phyloP scores from a whole-genome alignment of 2,888 invertebrate genomes.

The Podotricha telesiphe region DNA sequence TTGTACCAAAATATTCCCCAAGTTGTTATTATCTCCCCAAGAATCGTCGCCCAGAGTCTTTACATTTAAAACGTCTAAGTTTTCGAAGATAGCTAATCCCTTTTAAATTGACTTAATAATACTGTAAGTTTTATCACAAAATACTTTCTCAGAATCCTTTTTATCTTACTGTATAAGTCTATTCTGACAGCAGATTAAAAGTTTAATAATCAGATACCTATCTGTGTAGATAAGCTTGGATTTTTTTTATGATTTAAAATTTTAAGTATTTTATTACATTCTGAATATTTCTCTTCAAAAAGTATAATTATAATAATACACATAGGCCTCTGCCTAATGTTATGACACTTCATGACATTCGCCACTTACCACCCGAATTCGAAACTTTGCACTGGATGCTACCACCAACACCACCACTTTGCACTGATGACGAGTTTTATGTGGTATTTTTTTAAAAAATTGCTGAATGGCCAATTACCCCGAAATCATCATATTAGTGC shows the following conservation, averaged over 20 bases:
- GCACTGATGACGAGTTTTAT: too few relatives aligned
- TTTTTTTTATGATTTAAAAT: not conserved
- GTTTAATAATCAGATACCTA: conserved; percentile 25
- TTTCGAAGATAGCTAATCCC: conserved; percentile 52
- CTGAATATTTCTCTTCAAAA: not conserved
- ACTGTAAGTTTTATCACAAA: conserved; percentile 58
- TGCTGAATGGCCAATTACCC: too few relatives aligned
- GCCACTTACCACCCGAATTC: too few relatives aligned
- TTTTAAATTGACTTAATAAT: conserved; percentile 63
- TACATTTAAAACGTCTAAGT: conserved; percentile 39
- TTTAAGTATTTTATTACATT: not conserved
- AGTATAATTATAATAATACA: not conserved
- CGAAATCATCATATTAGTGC: too few relatives aligned
- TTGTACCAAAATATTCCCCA: not conserved
- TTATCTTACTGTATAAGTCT: conserved; percentile 33
- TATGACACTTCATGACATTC: too few relatives aligned
- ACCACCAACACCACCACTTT: too few relatives aligned
- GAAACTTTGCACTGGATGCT: too few relatives aligned
- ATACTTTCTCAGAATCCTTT: conserved; percentile 35
- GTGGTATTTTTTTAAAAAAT: too few relatives aligned
- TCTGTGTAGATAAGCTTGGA: conserved; percentile 17
- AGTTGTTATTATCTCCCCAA: not conserved
- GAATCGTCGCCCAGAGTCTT: conserved; percentile 19
- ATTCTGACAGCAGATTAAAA: conserved; percentile 18
- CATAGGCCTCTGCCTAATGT: too few relatives aligned